A percentile compares a stretch with the other conserved stretches of the same genome.
Conservation (phyloP, 1,140 invertebrate species). For the Drosophila nigrodunni region DNA sequence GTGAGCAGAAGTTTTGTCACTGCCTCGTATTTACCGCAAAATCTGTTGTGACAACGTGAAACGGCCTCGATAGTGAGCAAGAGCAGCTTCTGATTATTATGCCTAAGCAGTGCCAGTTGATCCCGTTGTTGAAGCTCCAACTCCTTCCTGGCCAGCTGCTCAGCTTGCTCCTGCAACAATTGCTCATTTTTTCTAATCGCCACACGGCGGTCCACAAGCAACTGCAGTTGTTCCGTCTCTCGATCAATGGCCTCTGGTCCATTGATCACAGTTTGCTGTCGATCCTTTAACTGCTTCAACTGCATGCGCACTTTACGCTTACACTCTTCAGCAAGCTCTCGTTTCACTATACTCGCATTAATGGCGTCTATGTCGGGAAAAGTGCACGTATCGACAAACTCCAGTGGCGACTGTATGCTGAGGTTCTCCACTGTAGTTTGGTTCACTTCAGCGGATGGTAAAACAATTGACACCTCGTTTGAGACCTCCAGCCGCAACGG, state of each 20-base stretch:
- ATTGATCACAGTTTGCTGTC: conserved; percentile 28
- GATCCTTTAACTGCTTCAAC: conserved; percentile 56
- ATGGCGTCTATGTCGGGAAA: conserved; percentile 53
- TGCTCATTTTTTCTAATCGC: conserved; percentile 41
- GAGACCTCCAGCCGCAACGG: background rate
- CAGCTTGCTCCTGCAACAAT: conserved; percentile 50
- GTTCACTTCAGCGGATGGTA: background rate
- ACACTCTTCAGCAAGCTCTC: conserved; percentile 57
- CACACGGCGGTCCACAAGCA: background rate
- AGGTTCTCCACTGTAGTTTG: background rate
- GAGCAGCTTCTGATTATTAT: conserved; percentile 65
- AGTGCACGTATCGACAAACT: background rate
- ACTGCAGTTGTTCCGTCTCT: conserved; percentile 1
- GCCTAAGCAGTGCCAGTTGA: conserved; percentile 35
- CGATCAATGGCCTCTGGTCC: conserved; percentile 4
- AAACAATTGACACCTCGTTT: background rate
- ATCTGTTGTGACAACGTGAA: conserved; percentile 64
- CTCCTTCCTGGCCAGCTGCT: conserved; percentile 52
- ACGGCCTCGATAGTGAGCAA: conserved; percentile 65
- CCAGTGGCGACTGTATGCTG: background rate
- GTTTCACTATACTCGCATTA: conserved; percentile 55
- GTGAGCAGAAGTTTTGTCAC: conserved; percentile 61
- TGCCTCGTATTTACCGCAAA: conserved; percentile 63
- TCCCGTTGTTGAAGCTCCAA: conserved; percentile 59
- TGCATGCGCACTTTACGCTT: conserved; percentile 60